Evolutionary conservation across 2,888 invertebrate genomes (phyloP), one percentile per base, ranked within the genome.

Genomic region (Baronia brevicornis): DNA sequence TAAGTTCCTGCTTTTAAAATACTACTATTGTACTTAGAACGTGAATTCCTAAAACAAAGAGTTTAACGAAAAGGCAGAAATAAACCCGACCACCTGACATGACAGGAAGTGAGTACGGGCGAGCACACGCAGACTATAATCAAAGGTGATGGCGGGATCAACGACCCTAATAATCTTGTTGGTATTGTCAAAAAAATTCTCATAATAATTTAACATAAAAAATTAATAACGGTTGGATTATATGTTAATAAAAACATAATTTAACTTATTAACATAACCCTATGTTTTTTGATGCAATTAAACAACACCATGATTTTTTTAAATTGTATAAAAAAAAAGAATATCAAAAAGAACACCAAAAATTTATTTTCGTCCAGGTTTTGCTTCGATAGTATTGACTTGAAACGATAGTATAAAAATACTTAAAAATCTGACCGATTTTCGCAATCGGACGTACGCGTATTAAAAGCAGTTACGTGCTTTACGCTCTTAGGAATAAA

Each of bases 21-120:
- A n/a, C n/a, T n/a, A n/a, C n/a, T 69, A 69, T 64, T 64, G 60
- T 70, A 58, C 73, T 73, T 73, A 73, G 72, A 79, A 73, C 75
- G 60, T 74, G 75, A 71, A 78, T 68, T 61, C 56, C n/a, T 58
- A 51, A 41, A 51, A 42, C 51, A 39, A 43, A 51, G 43, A 54
- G 61, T 73, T 75, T 74, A 68, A 75, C 57, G 72, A 69, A 68
- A 67, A 71, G 55, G 66, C 70, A 65, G 64, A 74, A 75, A 77
- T 75, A 75, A 68, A n/a, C n/a, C n/a, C 29, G 63, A 71, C 54
- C 64, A 72, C 66, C 74, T 71, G 74, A 66, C 71, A 59, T 53
- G 61, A 58, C 78, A 71, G 78, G 79, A 77, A 75, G 70, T 67
- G 60, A 56, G 67, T 60, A 51, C 63, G 63, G 58, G 41, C 58